Evolutionary conservation across 2,797 vertebrate genomes (phyloP).

Genomic region (Poecilia wingei): DNA sequence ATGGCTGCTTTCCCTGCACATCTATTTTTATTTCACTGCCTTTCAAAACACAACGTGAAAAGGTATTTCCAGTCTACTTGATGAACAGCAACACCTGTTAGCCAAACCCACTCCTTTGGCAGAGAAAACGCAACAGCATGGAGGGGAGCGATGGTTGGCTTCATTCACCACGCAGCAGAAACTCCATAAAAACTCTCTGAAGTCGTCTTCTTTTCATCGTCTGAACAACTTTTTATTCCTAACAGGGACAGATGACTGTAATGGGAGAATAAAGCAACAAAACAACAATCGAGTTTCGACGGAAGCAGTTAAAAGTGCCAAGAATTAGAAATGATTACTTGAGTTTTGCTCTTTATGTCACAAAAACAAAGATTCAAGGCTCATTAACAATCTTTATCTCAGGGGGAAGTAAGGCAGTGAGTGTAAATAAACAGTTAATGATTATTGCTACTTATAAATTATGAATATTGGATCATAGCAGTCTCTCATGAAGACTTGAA

Average conservation of each 20-base stretch:
- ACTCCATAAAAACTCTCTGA: neutral
- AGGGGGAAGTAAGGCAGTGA: neutral
- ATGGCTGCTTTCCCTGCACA: slow-evolving; percentile 25
- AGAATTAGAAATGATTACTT: neutral
- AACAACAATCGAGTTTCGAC: neutral
- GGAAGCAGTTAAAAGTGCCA: neutral
- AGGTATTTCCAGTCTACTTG: slow-evolving; percentile 41
- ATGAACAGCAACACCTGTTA: slow-evolving; percentile 46
- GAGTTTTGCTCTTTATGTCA: neutral
- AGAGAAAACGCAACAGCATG: slow-evolving; percentile 18
- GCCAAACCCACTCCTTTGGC: slow-evolving; percentile 42
- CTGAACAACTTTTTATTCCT: neutral
- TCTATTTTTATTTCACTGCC: slow-evolving; percentile 30
- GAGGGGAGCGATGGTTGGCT: slow-evolving; percentile 6
- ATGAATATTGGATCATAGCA: neutral
- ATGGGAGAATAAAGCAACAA: neutral
- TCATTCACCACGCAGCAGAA: slow-evolving; percentile 20
- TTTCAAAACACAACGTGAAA: slow-evolving; percentile 24
- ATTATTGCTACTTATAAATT: neutral
- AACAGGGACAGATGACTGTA: neutral
- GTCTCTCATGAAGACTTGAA: too few relatives aligned
- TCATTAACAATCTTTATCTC: neutral
- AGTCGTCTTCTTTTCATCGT: neutral
- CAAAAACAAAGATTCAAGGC: neutral
- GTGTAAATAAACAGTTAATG: neutral